Evolutionary conservation across 2,888 invertebrate species (phyloP).

Genomic region (Diarsia mendica): DNA sequence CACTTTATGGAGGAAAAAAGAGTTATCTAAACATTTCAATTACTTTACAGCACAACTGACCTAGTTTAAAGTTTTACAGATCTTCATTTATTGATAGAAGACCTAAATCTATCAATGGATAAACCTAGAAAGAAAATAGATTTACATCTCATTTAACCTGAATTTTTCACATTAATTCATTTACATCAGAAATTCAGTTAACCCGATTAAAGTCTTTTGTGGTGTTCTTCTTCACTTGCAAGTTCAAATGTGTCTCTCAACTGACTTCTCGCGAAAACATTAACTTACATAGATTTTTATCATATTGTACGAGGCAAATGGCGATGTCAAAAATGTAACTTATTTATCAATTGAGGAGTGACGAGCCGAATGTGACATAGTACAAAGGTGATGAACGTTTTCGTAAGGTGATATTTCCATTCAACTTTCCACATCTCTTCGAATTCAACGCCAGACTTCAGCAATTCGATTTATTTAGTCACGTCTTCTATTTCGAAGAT

Average conservation of each 20-base stretch:
- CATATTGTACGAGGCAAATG: background rate
- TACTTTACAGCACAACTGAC: slow-evolving; percentile 39
- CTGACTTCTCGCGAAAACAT: background rate
- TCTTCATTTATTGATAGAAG: slow-evolving; percentile 22
- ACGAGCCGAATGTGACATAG: background rate
- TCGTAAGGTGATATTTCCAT: slow-evolving; percentile 6
- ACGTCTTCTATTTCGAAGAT: slow-evolving; percentile 77
- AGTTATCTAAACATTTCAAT: slow-evolving; percentile 37
- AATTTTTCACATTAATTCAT: slow-evolving; percentile 10
- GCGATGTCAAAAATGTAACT: background rate
- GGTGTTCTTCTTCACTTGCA: background rate
- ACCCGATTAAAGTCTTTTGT: background rate
- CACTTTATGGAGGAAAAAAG: slow-evolving; percentile 28
- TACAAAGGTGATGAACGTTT: background rate
- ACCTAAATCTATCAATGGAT: slow-evolving; percentile 25
- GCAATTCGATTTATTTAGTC: slow-evolving; percentile 72
- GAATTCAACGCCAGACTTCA: slow-evolving; percentile 51
- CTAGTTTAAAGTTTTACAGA: slow-evolving; percentile 37
- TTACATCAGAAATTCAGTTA: background rate
- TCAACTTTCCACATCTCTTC: slow-evolving; percentile 61
- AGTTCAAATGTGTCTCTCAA: slow-evolving; percentile 12
- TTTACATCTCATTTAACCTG: slow-evolving; percentile 26
- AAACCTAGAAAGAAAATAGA: slow-evolving; percentile 16
- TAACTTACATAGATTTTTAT: background rate
- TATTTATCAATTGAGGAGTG: background rate